Evolutionary conservation across 2,797 vertebrate species (phyloP), one percentile per base, ranked within the genome.

Genomic region (Pogonophryne albipinna): DNA sequence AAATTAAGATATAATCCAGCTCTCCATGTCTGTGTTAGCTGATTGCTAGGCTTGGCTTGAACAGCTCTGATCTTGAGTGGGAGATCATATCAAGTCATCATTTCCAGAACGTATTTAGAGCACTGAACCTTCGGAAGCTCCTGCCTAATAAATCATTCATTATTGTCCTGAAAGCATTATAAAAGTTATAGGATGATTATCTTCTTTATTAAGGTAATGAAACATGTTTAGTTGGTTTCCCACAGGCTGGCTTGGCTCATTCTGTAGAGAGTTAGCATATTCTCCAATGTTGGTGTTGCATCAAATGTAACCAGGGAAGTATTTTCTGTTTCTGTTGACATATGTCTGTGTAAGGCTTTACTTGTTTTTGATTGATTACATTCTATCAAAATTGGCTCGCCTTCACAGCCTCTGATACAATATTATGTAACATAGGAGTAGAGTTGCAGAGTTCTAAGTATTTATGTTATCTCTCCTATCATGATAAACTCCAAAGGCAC

Each of bases 401-500:
- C 55, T 60, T 44, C 63, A 59, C 11, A 12, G 15, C 27, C 20
- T 77, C 58, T n/a, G 6, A 79, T 41, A 61, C 20, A 44, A 9
- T 8, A 38, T 75, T 46, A 70, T 45, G 56, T 10, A 56, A 60
- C 49, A 74, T 45, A 45, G 11, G 19, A 74, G 19, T 20, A n/a
- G 46, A 60, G 57, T 49, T 76, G 16, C 44, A 76, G 60, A 60
- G 12, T 53, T 70, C 27, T 16, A 44, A 58, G 31, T 76, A 85
- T 71, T 68, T 63, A 69, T 57, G 65, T 52, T 85, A 75, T 86
- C 46, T 42, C 38, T 61, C 17, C 46, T 13, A 74, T 82, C 23
- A 53, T 66, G 51, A 81, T 61, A 47, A 19, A 68, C 75, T 81
- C 55, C 38, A 70, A 10, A 47, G 68, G 83, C 82, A 88, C 87